Percentiles rank a stretch among this genome's conserved stretches.
These are phyloP conservation scores for Colaptes auratus DNA, from an alignment of 2,113 vertebrate genomes.

Conservation along the genomic window DNA sequence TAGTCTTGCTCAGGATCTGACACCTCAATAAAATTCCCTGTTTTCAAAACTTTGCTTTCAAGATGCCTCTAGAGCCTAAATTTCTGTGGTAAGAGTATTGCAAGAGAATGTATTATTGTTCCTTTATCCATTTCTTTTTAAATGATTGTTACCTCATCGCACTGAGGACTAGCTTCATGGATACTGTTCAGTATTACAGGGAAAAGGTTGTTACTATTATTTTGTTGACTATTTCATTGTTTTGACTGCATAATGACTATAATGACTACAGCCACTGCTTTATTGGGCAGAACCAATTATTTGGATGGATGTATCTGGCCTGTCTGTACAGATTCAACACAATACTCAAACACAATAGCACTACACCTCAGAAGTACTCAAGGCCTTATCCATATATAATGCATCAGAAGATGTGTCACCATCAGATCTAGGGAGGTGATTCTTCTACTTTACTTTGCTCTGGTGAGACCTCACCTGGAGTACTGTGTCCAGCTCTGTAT, in stretches of 20 bases:
- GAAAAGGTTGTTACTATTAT: neutral
- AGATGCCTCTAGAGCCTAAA: neutral
- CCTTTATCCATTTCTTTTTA: neutral
- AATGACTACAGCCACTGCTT: neutral
- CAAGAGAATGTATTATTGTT: neutral
- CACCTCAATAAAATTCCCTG: neutral
- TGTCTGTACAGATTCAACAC: neutral
- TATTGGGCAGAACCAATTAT: neutral
- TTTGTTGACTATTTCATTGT: neutral
- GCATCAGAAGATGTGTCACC: too few relatives aligned
- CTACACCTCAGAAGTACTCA: neutral
- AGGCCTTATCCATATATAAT: neutral
- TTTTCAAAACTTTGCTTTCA: neutral
- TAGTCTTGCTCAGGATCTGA: neutral
- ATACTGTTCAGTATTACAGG: neutral
- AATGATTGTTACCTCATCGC: neutral
- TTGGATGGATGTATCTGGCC: accelerated
- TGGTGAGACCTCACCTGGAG: too few relatives aligned
- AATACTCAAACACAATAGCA: neutral
- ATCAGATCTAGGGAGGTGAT: too few relatives aligned
- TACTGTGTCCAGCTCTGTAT: too few relatives aligned
- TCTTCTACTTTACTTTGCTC: too few relatives aligned
- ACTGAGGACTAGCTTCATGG: neutral
- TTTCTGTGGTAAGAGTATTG: neutral
- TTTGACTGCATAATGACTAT: neutral